Conservation (phyloP, 1,140 invertebrate species). For the Drosophila sucinea region DNA sequence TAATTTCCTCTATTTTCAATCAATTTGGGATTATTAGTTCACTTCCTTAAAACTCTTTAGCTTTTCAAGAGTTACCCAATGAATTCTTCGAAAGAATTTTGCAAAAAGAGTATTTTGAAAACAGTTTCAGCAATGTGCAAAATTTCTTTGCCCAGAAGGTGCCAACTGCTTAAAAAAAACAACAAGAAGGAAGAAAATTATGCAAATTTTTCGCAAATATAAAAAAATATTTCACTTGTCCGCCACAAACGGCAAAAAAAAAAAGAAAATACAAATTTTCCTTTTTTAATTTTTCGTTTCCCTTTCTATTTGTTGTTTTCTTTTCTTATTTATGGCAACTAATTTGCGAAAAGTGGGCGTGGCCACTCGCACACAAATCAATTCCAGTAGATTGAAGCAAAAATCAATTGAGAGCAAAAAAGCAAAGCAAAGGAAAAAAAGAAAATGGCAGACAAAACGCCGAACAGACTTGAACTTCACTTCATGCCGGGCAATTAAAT, state of each 20-base stretch:
- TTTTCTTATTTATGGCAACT: conserved; percentile 74
- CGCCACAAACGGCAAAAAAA: background rate
- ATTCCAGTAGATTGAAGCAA: conserved; percentile 79
- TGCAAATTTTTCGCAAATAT: conserved; percentile 50
- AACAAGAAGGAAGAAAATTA: conserved; percentile 21
- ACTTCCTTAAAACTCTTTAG: no score
- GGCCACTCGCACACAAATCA: conserved; percentile 72
- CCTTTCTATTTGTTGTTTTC: conserved; percentile 27
- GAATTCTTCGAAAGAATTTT: background rate
- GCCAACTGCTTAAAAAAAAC: background rate
- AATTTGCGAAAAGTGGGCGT: conserved; percentile 65
- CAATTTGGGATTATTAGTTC: no score
- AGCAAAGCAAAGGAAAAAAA: background rate
- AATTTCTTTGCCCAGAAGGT: conserved; percentile 3
- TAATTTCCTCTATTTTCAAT: no score
- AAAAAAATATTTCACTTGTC: conserved; percentile 54
- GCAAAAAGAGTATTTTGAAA: background rate
- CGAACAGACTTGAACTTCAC: conserved; percentile 38
- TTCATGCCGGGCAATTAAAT: conserved; percentile 67
- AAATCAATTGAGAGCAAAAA: conserved; percentile 66
- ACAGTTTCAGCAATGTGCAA: background rate
- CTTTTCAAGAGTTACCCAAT: no score
- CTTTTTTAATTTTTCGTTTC: conserved; percentile 48
- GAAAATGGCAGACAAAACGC: conserved; percentile 29
- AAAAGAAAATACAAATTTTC: conserved; percentile 50